Percentiles rank a stretch among this genome's conserved stretches.
These are phyloP conservation scores for Phaenicophaeus curvirostris DNA, from an alignment of 2,797 vertebrate species.

Conservation along the genomic window DNA sequence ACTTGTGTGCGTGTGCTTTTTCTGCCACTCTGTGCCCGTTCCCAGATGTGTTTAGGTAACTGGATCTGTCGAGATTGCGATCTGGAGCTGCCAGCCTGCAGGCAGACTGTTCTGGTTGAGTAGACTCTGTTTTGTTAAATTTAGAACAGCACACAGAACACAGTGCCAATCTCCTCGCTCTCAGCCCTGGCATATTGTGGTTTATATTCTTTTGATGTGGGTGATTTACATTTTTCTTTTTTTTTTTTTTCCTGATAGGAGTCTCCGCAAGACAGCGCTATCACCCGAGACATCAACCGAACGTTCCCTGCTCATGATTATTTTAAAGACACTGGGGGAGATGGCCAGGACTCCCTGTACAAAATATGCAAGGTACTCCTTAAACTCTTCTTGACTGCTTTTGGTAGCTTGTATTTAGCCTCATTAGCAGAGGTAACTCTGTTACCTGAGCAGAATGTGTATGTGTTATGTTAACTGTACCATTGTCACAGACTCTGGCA, in stretches of 20 bases:
- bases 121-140: background rate
- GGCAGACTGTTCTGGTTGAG: background rate
- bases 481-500: background rate
- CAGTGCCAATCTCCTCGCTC: background rate
- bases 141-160: background rate
- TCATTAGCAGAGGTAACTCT: background rate
- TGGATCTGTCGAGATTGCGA: background rate
- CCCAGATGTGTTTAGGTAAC: constrained; percentile 28
- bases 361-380: constrained; percentile 97
- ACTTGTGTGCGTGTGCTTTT: background rate
- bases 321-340: constrained; percentile 98
- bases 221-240: background rate
- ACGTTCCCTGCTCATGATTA: constrained; percentile 99
- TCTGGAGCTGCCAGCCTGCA: constrained; percentile 19
- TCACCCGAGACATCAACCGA: constrained; percentile 97
- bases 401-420: background rate
- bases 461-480: background rate
- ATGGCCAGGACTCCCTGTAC: constrained; percentile 97
- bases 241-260: constrained; percentile 78
- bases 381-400: background rate
- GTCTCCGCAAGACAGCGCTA: constrained; percentile 98
- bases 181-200: background rate
- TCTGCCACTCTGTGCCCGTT: background rate
- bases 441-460: background rate
- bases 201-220: background rate